phyloP scores from a whole-genome alignment of 2,797 vertebrate species.

The Octomys mimax region DNA sequence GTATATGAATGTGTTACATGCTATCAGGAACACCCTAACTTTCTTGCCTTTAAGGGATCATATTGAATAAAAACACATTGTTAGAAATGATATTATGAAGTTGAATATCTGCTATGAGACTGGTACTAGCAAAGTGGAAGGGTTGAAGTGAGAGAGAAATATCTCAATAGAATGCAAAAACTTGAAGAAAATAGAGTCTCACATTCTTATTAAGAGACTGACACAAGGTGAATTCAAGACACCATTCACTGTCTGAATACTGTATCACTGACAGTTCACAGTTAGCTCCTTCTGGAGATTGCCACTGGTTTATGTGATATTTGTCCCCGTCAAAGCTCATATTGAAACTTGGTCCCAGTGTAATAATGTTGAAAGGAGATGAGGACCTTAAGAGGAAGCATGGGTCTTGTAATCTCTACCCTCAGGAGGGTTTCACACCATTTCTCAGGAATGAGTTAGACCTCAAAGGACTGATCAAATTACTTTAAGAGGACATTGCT shows the following conservation, averaged over 20 bases:
- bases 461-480: not conserved
- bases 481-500: not conserved
- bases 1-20: not conserved
- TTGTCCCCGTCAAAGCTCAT: not conserved
- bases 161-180: not conserved
- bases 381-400: not conserved
- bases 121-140: not conserved
- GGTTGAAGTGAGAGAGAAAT: not conserved
- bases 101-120: not conserved
- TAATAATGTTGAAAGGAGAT: not conserved
- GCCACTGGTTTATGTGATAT: no score
- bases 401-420: not conserved
- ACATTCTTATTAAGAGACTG: not conserved
- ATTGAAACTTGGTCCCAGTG: not conserved
- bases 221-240: not conserved
- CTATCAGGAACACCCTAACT: not conserved
- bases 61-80: not conserved
- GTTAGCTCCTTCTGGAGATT: not conserved
- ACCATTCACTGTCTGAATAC: not conserved
- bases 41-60: constrained; percentile 36
- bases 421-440: not conserved
- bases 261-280: not conserved
- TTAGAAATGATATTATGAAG: not conserved
- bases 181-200: not conserved
- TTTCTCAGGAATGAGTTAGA: not conserved